phyloP scores from a whole-genome alignment of 2,888 invertebrate species.

The Trachelus iudaicus region DNA sequence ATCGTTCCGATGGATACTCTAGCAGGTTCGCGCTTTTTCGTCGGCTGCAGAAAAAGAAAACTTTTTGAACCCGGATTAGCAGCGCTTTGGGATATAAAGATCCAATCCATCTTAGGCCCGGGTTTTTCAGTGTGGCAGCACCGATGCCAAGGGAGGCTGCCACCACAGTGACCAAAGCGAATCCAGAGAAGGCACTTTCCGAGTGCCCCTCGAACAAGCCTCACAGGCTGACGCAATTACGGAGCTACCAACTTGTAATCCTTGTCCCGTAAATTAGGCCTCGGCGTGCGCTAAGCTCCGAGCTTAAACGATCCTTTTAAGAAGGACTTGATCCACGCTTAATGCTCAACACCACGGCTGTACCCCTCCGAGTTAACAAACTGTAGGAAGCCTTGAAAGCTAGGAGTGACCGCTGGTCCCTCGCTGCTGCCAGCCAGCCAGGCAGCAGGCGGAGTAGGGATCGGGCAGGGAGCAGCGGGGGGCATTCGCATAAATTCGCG shows the following conservation, averaged over 20 bases:
- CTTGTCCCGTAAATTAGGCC: conserved; percentile 50
- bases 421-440: too few species aligned
- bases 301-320: conserved; percentile 54
- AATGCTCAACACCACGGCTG: conserved; percentile 38
- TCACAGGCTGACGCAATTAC: conserved; percentile 28
- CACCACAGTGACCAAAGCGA: not conserved
- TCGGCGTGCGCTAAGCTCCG: conserved; percentile 41
- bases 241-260: conserved; percentile 48
- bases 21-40: not conserved
- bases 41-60: not conserved
- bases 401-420: too few species aligned
- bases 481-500: too few species aligned
- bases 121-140: not conserved
- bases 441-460: too few species aligned
- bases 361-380: not conserved
- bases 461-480: too few species aligned
- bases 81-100: too few species aligned
- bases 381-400: not conserved
- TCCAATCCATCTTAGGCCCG: too few species aligned
- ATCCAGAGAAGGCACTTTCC: not conserved
- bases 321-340: conserved; percentile 50
- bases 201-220: not conserved
- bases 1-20: not conserved
- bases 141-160: not conserved
- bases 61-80: conserved; percentile 34